Conservation (phyloP, 2,888 invertebrate genomes). For the Synergus itoensis region DNA sequence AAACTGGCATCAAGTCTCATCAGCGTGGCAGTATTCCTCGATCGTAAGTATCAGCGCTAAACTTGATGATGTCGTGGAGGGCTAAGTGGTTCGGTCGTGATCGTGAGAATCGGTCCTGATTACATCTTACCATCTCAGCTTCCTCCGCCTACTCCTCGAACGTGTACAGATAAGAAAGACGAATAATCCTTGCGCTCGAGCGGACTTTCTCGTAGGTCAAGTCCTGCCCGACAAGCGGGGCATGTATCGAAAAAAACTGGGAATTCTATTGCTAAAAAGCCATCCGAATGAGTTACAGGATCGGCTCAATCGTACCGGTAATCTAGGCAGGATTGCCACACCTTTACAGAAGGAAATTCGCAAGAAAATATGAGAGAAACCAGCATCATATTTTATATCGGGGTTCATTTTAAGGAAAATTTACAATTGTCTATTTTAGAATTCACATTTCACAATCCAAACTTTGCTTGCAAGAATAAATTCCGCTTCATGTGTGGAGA, state of each 20-base stretch:
- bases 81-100: conserved; percentile 58
- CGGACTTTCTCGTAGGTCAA: conserved; percentile 36
- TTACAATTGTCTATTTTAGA: conserved; percentile 23
- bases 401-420: conserved; percentile 22
- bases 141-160: conserved; percentile 24
- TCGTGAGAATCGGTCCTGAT: conserved; percentile 62
- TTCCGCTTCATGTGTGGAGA: neutral
- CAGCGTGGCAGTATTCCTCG: conserved; percentile 22
- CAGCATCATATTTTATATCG: conserved; percentile 14
- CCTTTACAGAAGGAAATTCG: conserved; percentile 21
- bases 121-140: conserved; percentile 52
- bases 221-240: conserved; percentile 16
- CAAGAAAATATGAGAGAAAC: conserved; percentile 38
- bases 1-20: conserved; percentile 51
- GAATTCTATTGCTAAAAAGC: conserved; percentile 17
- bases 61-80: conserved; percentile 61
- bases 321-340: conserved; percentile 23
- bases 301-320: conserved; percentile 30
- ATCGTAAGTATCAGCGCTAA: conserved; percentile 56
- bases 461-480: conserved; percentile 22
- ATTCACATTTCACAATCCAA: conserved; percentile 24
- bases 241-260: neutral
- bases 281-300: conserved; percentile 23
- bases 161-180: conserved; percentile 24
- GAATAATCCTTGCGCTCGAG: conserved; percentile 11